Evolutionary conservation across 1,140 invertebrate genomes (phyloP).

Genomic region (Vanessa tameamea): DNA sequence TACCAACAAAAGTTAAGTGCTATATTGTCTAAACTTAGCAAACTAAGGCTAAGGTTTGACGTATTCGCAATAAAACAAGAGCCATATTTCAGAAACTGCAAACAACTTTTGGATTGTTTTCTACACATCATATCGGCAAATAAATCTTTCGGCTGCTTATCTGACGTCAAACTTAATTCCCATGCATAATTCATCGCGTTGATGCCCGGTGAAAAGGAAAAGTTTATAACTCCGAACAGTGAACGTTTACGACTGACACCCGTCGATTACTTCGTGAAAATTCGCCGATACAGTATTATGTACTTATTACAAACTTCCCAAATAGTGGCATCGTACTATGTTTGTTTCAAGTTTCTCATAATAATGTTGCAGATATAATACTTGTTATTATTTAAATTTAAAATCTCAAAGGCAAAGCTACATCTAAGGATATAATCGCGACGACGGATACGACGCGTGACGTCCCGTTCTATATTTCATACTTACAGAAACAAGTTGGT

Average conservation of each 20-base stretch:
- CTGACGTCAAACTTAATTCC: conserved; percentile 78
- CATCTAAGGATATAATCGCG: conserved; percentile 29
- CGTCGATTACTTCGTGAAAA: conserved; percentile 48
- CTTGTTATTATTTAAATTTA: conserved; percentile 6
- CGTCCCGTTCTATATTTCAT: conserved; percentile 58
- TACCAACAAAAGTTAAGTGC: conserved; percentile 3
- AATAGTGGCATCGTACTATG: neutral
- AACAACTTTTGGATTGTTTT: conserved; percentile 76
- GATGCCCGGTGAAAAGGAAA: conserved; percentile 65
- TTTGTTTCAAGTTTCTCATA: neutral
- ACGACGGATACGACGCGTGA: conserved; percentile 30
- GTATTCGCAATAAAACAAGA: conserved; percentile 72
- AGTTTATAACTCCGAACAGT: conserved; percentile 58
- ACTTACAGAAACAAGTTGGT: conserved; percentile 61
- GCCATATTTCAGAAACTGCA: conserved; percentile 73
- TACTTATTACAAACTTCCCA: neutral
- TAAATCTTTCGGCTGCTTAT: conserved; percentile 78
- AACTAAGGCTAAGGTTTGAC: conserved; percentile 50
- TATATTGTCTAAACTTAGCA: conserved; percentile 28
- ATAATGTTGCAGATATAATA: neutral
- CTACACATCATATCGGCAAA: conserved; percentile 76
- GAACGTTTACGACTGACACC: conserved; percentile 53
- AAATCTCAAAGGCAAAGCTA: conserved; percentile 13
- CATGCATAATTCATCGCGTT: conserved; percentile 77
- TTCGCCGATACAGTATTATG: conserved; percentile 21